These are phyloP conservation scores for Turnix velox DNA, from an alignment of 2,113 vertebrate genomes.

Conservation along the genomic window DNA sequence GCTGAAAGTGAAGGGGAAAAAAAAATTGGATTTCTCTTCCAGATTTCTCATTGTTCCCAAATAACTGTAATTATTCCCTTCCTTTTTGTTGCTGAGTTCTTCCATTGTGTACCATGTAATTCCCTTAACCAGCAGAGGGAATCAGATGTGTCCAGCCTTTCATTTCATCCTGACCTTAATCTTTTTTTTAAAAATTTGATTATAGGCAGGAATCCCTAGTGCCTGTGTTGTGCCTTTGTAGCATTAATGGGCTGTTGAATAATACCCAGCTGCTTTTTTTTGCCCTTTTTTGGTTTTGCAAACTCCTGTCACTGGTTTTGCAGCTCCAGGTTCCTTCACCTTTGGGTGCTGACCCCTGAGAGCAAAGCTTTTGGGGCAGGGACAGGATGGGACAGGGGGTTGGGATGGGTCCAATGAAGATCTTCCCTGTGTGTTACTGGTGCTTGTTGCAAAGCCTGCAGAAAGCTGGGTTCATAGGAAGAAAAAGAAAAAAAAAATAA, in stretches of 20 bases:
- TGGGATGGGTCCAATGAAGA: rapidly evolving
- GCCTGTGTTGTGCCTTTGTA: background rate
- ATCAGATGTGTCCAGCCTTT: background rate
- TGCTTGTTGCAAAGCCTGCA: background rate
- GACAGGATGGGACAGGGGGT: rapidly evolving
- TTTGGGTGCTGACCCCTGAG: background rate
- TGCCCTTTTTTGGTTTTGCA: background rate
- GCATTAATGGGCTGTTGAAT: background rate
- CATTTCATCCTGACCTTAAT: background rate
- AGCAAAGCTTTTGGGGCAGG: background rate
- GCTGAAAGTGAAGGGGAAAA: background rate
- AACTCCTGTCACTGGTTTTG: background rate
- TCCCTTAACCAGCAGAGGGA: background rate
- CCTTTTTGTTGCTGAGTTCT: background rate
- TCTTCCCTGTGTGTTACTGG: rapidly evolving
- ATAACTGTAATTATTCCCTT: conserved; percentile 42
- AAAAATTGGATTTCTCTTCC: background rate
- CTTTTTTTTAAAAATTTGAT: background rate
- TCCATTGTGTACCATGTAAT: background rate
- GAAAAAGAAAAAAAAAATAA: background rate
- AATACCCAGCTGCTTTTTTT: background rate
- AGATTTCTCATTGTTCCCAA: conserved; percentile 23
- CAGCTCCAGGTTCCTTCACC: background rate
- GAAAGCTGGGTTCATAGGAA: background rate
- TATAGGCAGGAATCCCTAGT: background rate